Evolutionary conservation across 2,797 vertebrate species (phyloP).

Genomic region (Percopsis omiscomaycus): DNA sequence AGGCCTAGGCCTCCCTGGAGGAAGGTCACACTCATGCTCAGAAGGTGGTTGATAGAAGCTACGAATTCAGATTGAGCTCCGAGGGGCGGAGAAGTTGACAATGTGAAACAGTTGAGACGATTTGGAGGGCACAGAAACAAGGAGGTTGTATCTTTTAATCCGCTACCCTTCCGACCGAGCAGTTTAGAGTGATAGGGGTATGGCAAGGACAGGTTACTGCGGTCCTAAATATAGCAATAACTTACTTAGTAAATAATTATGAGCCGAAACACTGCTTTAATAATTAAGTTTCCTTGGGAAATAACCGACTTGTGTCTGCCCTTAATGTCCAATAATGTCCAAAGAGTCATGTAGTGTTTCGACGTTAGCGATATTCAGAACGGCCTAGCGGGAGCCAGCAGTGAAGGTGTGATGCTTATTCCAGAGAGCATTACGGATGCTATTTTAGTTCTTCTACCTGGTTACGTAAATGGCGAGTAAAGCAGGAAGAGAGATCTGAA

Average conservation of each 20-base stretch:
- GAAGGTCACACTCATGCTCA: constrained; percentile 34
- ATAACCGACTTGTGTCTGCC: too few relatives aligned
- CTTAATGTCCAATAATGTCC: too few relatives aligned
- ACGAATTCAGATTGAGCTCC: neutral
- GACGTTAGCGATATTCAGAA: too few relatives aligned
- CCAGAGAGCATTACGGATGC: constrained; percentile 24
- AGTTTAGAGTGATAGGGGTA: neutral
- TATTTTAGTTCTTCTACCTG: constrained; percentile 24
- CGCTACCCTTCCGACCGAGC: too few relatives aligned
- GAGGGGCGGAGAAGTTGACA: too few relatives aligned
- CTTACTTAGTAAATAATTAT: too few relatives aligned
- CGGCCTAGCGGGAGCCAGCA: neutral
- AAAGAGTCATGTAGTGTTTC: too few relatives aligned
- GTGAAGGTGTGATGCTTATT: constrained; percentile 18
- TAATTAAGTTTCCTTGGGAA: too few relatives aligned
- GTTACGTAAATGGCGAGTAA: constrained; percentile 15
- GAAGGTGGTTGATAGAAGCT: neutral
- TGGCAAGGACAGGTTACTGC: neutral
- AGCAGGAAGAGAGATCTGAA: neutral
- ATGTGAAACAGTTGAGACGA: too few relatives aligned
- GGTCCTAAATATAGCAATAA: neutral
- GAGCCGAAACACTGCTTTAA: too few relatives aligned
- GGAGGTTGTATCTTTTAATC: too few relatives aligned
- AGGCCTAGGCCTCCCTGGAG: constrained; percentile 33
- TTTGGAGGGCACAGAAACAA: too few relatives aligned